These are phyloP conservation scores for Thecocarcelia acutangulata DNA, from an alignment of 2,888 invertebrate genomes.

Conservation along the genomic window DNA sequence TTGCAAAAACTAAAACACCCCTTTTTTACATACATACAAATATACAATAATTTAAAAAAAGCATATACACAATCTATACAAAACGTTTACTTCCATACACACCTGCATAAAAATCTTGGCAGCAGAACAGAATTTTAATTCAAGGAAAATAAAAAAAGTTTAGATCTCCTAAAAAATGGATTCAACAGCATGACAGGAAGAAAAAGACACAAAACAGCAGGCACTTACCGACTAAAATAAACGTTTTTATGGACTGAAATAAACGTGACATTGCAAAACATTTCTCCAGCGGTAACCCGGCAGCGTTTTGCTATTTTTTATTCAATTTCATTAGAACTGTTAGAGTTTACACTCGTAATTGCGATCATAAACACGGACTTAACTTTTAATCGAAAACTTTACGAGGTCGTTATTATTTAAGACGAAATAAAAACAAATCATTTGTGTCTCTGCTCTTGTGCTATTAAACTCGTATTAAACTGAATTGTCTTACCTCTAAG, in stretches of 20 bases:
- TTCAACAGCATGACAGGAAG: slow-evolving; percentile 1
- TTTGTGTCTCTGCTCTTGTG: too few species aligned
- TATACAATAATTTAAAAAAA: too few species aligned
- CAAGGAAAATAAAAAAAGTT: slow-evolving; percentile 8
- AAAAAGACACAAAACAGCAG: slow-evolving; percentile 23
- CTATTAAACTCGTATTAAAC: too few species aligned
- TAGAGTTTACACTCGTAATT: slow-evolving; percentile 1
- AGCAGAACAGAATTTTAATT: slow-evolving; percentile 7
- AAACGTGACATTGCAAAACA: slow-evolving; percentile 62
- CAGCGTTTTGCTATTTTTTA: slow-evolving; percentile 15
- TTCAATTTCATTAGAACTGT: neutral
- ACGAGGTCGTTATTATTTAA: too few species aligned
- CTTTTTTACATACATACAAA: too few species aligned
- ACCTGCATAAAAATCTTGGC: slow-evolving; percentile 12
- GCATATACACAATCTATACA: neutral
- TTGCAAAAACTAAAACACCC: too few species aligned
- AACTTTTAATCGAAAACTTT: neutral
- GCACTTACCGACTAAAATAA: slow-evolving; percentile 19
- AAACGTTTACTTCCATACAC: neutral
- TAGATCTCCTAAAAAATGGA: neutral
- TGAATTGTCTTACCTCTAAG: too few species aligned
- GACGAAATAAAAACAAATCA: too few species aligned
- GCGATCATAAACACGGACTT: neutral
- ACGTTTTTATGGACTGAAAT: slow-evolving; percentile 26
- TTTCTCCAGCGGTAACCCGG: slow-evolving; percentile 44